These are phyloP conservation scores for Martes flavigula DNA, from an alignment of 2,797 vertebrate species.

Conservation along the genomic window DNA sequence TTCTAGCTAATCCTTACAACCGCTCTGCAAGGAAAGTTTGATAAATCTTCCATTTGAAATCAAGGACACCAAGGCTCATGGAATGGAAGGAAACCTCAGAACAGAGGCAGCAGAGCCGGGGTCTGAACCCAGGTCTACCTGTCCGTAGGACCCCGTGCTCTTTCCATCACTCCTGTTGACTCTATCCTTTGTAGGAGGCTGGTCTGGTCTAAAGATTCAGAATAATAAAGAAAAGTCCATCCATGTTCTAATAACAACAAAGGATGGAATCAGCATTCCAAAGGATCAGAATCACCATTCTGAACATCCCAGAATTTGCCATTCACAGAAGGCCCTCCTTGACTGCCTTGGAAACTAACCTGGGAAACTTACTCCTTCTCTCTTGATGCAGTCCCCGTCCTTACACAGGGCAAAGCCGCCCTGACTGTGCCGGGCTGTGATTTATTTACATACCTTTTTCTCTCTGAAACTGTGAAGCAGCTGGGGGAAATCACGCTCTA, in stretches of 20 bases:
- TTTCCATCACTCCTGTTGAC: not conserved
- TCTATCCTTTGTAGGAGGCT: not conserved
- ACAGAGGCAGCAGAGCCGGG: not conserved
- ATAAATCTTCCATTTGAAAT: not conserved
- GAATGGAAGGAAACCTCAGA: not conserved
- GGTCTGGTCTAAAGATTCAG: not conserved
- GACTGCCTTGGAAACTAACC: not conserved
- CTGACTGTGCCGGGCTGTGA: not conserved
- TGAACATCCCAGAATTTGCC: not conserved
- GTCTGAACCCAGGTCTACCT: not conserved
- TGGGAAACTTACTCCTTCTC: not conserved
- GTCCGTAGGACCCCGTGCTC: not conserved
- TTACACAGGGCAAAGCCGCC: not conserved
- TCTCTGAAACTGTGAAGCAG: not conserved
- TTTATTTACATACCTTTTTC: not conserved
- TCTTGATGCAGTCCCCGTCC: not conserved
- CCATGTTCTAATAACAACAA: not conserved
- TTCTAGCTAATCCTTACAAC: not conserved
- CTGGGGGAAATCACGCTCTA: not conserved
- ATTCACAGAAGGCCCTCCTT: not conserved
- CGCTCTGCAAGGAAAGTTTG: not conserved
- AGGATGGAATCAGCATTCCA: not conserved
- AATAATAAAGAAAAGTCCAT: not conserved
- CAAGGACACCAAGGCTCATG: not conserved
- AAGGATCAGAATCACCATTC: not conserved